Percentiles rank a stretch among this genome's conserved stretches.
Evolutionary conservation across 2,113 vertebrate species (phyloP).

Genomic region (Reinhardtius hippoglossoides): DNA sequence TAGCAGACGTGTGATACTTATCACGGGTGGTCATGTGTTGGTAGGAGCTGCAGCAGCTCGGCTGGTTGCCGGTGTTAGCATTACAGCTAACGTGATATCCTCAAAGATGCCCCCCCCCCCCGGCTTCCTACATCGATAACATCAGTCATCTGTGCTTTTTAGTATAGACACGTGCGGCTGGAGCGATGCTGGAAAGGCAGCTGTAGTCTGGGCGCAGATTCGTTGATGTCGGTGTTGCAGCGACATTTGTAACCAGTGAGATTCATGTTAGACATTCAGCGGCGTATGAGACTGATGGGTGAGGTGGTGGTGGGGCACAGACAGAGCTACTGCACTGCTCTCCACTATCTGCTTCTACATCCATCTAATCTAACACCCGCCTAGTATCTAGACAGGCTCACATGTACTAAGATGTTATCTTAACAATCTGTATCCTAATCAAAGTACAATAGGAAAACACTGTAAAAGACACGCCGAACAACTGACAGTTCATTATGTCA

Average conservation of each 20-base stretch:
- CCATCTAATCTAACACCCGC: background rate
- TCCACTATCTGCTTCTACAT: too few relatives aligned
- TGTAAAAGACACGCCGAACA: too few relatives aligned
- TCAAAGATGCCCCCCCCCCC: background rate
- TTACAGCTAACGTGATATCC: conserved; percentile 39
- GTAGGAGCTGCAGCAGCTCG: background rate
- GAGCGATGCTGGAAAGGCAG: too few relatives aligned
- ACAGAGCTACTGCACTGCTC: background rate
- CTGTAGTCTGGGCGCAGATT: background rate
- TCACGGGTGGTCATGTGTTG: conserved; percentile 12
- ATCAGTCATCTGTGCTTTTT: background rate
- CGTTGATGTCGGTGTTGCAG: background rate
- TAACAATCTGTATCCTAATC: too few relatives aligned
- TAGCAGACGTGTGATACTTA: background rate
- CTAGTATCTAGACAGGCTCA: too few relatives aligned
- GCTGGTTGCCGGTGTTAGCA: conserved; percentile 40
- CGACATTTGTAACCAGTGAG: background rate
- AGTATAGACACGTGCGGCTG: too few relatives aligned
- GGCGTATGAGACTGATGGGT: background rate
- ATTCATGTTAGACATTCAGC: background rate
- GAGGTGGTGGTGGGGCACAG: background rate
- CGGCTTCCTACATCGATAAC: background rate
- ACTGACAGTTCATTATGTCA: too few relatives aligned
- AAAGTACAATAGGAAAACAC: too few relatives aligned
- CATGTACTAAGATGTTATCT: too few relatives aligned